Evolutionary conservation across 2,888 invertebrate genomes (phyloP), one percentile per base, ranked within the genome.

Genomic region (Agonopterix heracliana): DNA sequence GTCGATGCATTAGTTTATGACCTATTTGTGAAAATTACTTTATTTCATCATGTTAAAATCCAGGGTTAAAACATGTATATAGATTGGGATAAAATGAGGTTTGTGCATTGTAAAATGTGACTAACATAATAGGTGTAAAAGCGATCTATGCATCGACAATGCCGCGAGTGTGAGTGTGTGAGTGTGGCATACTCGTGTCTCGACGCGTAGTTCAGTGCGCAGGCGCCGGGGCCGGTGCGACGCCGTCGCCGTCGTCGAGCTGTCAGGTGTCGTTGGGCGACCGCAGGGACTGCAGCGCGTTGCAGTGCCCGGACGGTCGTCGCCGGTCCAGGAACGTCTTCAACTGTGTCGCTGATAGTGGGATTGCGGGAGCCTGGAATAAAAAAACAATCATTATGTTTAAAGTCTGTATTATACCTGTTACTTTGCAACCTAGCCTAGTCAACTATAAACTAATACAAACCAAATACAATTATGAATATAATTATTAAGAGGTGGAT

Each of bases 261-360:
- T 13, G 72, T 86, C 84, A 85, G 56, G 85, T 78, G 66, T 85
- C 86, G 64, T 68, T 70, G 36, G 85, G 87, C 41, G 85, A 83
- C 40, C 83, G 81, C 53, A 81, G 66, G 42, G 81, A 63, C 60
- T 74, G 78, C 38, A 81, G 63, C 35, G 77, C 77, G 63, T 73
- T 74, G 54, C 77, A 74, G 63, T 78, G 81, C 0, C 86, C 84
- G n/a, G 84, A 71, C 13, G 87, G 87, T 47, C 87, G 76, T 50
- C 87, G 81, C 36, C 87, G 74, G 59, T 88, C 87, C 42, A 88
- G 67, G 74, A 88, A 88, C 49, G 85, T 86, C 66, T 81, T 80
- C 50, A 88, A 69, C 55, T 86, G 87, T 12, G 66, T 68, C 40
- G 77, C 74, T 4, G 85, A 82, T 35, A 88, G 59, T 44, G 69